Evolutionary conservation across 2,797 vertebrate species (phyloP).

Genomic region (Mallotus villosus): DNA sequence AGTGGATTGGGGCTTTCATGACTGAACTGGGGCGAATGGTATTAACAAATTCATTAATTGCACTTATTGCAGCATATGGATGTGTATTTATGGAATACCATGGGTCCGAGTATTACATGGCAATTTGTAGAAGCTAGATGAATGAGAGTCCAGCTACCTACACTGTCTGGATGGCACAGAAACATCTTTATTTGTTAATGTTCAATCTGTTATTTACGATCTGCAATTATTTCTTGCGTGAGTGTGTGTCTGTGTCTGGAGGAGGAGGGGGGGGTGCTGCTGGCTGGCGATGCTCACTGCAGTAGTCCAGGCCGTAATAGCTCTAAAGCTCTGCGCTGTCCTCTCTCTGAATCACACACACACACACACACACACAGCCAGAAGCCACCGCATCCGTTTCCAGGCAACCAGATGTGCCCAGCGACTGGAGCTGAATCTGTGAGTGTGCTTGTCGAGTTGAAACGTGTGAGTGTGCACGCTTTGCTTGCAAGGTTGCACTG

Average conservation of each 20-base stretch:
- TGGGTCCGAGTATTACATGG: too few species aligned
- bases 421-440: constrained; percentile 35
- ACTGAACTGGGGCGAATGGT: too few species aligned
- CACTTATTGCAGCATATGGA: too few species aligned
- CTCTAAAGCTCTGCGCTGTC: constrained; percentile 2
- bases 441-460: constrained; percentile 1
- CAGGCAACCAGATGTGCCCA: constrained; percentile 58
- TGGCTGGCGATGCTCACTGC: constrained; percentile 2
- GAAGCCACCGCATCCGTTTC: constrained; percentile 50
- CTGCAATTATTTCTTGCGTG: too few species aligned
- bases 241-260: neutral
- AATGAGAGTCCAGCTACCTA: too few species aligned
- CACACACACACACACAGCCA: constrained; percentile 9
- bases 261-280: neutral
- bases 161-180: too few species aligned
- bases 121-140: too few species aligned
- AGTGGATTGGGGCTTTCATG: neutral
- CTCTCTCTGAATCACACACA: constrained; percentile 8
- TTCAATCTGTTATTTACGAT: neutral
- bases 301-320: neutral
- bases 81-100: too few species aligned
- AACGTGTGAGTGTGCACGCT: constrained; percentile 17
- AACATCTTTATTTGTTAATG: too few species aligned
- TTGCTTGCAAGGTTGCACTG: neutral
- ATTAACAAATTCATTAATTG: too few species aligned